Base-by-base conservation (phyloP, 1,140 invertebrate genomes). In the Eriosoma lanigerum region DNA sequence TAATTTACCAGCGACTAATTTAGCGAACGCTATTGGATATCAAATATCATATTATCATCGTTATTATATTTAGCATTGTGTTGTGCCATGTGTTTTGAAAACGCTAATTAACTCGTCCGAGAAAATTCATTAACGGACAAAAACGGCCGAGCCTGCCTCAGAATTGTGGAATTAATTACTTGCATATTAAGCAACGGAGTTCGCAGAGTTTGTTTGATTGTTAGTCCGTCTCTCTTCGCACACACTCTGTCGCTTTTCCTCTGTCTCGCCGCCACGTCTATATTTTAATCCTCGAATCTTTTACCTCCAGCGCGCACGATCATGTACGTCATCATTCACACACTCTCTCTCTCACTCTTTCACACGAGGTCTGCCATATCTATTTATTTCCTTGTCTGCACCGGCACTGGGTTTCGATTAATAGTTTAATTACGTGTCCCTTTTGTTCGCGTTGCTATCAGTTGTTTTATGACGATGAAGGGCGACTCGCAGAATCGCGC, bases 21-120 rank as follows among this genome's bases (percentile, higher is more conserved):
- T 72, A 29, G 48, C 19, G 15, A 60, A 60, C 56, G 32, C 56
- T 48, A n/a, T 48, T 26, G 56, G 21, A 76, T 76, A 76, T 75
- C 70, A 32, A 15, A 76, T 76, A 76, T 75, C 70, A 32, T 73
- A 50, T 32, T 50, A 72, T 72, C 46, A 70, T 50, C 50, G 50
- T 21, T 66, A 15, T 26, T 73, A 73, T 72, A 48, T 78, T 76
- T 58, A 56, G 52, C 73, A 56, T 76, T 76, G 54, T 76, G 54
- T 44, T 76, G 48, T 76, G 52, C 52, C 72, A 58, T 78, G 75
- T 78, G 75, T 78, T 78, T 62, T 48, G 75, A 48, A 78, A 38
- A 78, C 75, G 75, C 75, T 78, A 78, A 78, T 78, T 78, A 62
- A 78, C 75, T 78, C 75, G 75, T 78, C 75, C 75, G 24, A 62